Evolutionary conservation across 2,888 invertebrate genomes (phyloP).

Genomic region (Folsomia manolachei): DNA sequence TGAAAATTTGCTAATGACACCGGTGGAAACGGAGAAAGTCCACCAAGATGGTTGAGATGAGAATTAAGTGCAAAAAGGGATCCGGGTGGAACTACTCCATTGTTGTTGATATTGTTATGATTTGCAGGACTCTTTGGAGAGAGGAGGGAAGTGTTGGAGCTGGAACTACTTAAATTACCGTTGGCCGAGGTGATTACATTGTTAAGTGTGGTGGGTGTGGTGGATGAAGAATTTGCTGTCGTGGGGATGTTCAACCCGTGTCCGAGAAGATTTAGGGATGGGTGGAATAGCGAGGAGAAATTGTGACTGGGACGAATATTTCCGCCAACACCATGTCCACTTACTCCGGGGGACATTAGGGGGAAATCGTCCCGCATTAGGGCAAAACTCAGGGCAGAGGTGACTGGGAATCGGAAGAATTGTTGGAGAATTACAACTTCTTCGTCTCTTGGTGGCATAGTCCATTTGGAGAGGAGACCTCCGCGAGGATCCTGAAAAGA

Average conservation of each 20-base stretch:
- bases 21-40: conserved; percentile 8
- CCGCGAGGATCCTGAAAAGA: conserved; percentile 72
- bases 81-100: not conserved
- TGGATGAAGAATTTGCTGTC: not conserved
- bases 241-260: not conserved
- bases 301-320: not conserved
- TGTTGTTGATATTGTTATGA: conserved; percentile 12
- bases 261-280: not conserved
- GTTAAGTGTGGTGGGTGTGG: conserved; percentile 9
- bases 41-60: conserved; percentile 8
- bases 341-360: conserved; percentile 18
- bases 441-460: conserved; percentile 80
- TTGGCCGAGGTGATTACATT: conserved; percentile 12
- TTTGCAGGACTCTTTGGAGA: conserved; percentile 18
- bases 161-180: not conserved
- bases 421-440: conserved; percentile 88
- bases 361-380: conserved; percentile 49
- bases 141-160: not conserved
- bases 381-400: conserved; percentile 66
- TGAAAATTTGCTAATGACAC: not conserved
- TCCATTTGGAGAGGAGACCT: conserved; percentile 82
- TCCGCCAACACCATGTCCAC: not conserved
- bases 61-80: conserved; percentile 4
- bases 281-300: conserved; percentile 14
- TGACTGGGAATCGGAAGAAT: conserved; percentile 85